phyloP scores from a whole-genome alignment of 2,888 invertebrate species.

The Xiphydria camelus region DNA sequence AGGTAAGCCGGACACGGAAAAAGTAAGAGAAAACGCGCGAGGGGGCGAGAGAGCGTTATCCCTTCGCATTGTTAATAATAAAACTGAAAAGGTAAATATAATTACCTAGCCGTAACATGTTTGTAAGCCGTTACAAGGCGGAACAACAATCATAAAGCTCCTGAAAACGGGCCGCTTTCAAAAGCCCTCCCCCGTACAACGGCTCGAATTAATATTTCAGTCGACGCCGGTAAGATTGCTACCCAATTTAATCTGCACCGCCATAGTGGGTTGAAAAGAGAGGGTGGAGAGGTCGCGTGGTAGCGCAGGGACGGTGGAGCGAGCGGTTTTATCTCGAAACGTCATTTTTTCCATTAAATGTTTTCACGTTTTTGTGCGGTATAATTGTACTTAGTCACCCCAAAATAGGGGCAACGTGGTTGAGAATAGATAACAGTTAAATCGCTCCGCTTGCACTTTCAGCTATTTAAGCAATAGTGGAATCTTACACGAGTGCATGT shows the following conservation, averaged over 20 bases:
- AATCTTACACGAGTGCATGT: too few species aligned
- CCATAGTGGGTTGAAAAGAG: too few species aligned
- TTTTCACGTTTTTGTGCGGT: too few species aligned
- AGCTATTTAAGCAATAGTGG: too few species aligned
- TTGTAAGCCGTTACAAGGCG: slow-evolving; percentile 36
- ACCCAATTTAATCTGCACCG: slow-evolving; percentile 50
- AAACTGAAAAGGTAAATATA: slow-evolving; percentile 55
- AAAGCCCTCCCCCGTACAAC: slow-evolving; percentile 34
- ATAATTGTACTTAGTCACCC: too few species aligned
- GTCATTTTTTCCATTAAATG: too few species aligned
- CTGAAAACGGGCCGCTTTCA: slow-evolving; percentile 45
- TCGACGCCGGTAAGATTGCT: slow-evolving; percentile 43
- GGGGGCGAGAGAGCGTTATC: slow-evolving; percentile 32
- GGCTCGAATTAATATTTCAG: slow-evolving; percentile 52
- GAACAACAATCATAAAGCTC: slow-evolving; percentile 49
- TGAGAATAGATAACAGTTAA: too few species aligned
- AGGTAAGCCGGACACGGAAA: background rate
- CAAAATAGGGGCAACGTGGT: too few species aligned
- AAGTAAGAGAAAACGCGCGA: background rate
- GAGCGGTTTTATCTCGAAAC: background rate
- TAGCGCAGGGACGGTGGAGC: background rate
- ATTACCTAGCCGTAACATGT: slow-evolving; percentile 49
- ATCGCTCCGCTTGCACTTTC: too few species aligned
- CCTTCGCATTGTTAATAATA: slow-evolving; percentile 49
- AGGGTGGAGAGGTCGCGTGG: background rate